phyloP scores from a whole-genome alignment of 2,113 vertebrate species.

The Tachysurus fulvidraco region DNA sequence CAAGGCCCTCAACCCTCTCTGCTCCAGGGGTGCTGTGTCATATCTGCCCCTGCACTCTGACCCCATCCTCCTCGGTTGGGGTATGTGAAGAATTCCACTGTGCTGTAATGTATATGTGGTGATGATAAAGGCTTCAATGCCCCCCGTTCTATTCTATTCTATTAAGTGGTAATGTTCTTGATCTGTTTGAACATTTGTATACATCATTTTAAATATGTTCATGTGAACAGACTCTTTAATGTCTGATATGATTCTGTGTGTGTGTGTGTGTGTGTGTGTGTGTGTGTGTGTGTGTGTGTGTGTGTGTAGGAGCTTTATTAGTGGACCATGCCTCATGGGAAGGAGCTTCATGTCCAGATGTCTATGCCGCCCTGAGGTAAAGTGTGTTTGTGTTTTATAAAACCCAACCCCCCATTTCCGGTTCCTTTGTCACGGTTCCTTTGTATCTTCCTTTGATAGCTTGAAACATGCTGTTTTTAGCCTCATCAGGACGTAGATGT shows the following conservation, averaged over 20 bases:
- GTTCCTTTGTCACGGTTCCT: no score
- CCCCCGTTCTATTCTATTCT: no score
- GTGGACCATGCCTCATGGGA: constrained; percentile 75
- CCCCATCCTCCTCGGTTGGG: no score
- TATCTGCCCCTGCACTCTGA: no score
- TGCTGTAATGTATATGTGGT: no score
- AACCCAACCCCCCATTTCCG: background rate
- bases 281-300: constrained; percentile 8
- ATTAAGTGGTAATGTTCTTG: no score
- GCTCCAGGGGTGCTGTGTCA: no score
- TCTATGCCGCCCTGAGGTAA: constrained; percentile 68
- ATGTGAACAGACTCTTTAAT: background rate
- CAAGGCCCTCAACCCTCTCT: no score
- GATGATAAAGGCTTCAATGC: no score
- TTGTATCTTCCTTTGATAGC: background rate
- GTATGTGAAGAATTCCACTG: no score
- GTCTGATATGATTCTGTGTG: background rate
- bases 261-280: constrained; percentile 23
- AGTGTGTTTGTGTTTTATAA: background rate
- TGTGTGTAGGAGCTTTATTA: constrained; percentile 74
- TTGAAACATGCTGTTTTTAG: background rate
- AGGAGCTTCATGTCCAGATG: constrained; percentile 65
- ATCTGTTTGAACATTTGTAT: background rate
- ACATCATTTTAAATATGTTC: background rate
- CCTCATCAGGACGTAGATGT: background rate